These are phyloP conservation scores for Epinotia nisella DNA, from an alignment of 2,888 invertebrate genomes.

Conservation along the genomic window DNA sequence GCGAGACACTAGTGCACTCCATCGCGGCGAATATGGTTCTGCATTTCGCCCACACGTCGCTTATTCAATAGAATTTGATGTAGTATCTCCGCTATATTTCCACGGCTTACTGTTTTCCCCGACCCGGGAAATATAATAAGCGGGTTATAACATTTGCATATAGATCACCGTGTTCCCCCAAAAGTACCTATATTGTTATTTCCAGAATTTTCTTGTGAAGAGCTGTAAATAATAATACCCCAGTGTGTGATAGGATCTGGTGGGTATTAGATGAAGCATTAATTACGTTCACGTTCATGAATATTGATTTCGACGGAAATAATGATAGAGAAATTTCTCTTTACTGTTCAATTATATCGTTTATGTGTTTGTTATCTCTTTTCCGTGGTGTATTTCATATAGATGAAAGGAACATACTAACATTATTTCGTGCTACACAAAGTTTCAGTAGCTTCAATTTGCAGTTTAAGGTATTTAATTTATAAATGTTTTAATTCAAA, in stretches of 20 bases:
- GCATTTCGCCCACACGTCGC: constrained; percentile 56
- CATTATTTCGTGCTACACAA: too few species aligned
- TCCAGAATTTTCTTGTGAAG: constrained; percentile 70
- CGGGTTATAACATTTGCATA: constrained; percentile 83
- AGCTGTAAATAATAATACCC: constrained; percentile 67
- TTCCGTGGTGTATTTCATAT: constrained; percentile 5
- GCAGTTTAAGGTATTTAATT: too few species aligned
- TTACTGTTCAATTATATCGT: constrained; percentile 19
- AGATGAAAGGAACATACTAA: too few species aligned
- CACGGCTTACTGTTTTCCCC: constrained; percentile 70
- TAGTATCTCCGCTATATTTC: constrained; percentile 69
- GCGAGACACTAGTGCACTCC: constrained; percentile 52
- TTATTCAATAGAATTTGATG: constrained; percentile 75
- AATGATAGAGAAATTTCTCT: constrained; percentile 28
- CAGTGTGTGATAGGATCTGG: constrained; percentile 58
- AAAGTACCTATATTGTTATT: constrained; percentile 64
- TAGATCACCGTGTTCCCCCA: constrained; percentile 76
- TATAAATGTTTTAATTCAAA: too few species aligned
- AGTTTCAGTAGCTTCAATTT: too few species aligned
- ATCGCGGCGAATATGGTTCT: constrained; percentile 50
- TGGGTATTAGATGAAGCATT: constrained; percentile 61
- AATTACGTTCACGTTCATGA: constrained; percentile 56
- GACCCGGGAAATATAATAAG: constrained; percentile 79
- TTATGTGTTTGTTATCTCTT: constrained; percentile 19
- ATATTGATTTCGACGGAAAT: constrained; percentile 40